A percentile compares a stretch with the other conserved stretches of the same genome.
phyloP scores from a whole-genome alignment of 2,113 vertebrate genomes.

The Triplophysa dalaica region DNA sequence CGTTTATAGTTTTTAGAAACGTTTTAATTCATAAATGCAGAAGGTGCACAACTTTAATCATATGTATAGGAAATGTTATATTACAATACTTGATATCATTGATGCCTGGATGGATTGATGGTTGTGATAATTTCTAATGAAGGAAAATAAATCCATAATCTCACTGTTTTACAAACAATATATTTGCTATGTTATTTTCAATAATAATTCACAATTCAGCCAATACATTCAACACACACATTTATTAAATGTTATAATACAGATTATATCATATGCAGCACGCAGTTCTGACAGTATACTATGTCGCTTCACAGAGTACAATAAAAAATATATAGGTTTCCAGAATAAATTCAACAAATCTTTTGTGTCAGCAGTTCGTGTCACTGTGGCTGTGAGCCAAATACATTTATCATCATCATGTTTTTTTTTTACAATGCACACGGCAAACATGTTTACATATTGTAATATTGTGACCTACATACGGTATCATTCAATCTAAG shows the following conservation, averaged over 20 bases:
- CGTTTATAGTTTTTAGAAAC: too few species aligned
- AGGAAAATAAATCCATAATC: neutral
- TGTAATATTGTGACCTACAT: constrained; percentile 64
- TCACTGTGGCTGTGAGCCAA: constrained; percentile 29
- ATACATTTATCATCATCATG: constrained; percentile 34
- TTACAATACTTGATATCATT: too few species aligned
- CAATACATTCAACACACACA: constrained; percentile 44
- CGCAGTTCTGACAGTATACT: constrained; percentile 51
- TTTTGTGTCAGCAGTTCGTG: constrained; percentile 54
- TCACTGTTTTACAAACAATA: too few species aligned
- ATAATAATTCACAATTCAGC: neutral
- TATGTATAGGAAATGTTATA: too few species aligned
- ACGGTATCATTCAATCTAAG: constrained; percentile 58
- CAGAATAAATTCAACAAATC: constrained; percentile 33
- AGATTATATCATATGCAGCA: constrained; percentile 47
- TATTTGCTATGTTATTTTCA: neutral
- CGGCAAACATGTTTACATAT: constrained; percentile 58
- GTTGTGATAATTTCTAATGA: neutral
- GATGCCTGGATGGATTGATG: neutral
- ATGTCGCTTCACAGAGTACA: constrained; percentile 50
- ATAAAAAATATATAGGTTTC: constrained; percentile 59
- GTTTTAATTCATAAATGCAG: too few species aligned
- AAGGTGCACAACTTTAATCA: too few species aligned
- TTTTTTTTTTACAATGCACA: constrained; percentile 48
- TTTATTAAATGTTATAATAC: constrained; percentile 58